Base-by-base conservation (phyloP, 2,113 vertebrate genomes). In the Stictonetta naevosa region DNA sequence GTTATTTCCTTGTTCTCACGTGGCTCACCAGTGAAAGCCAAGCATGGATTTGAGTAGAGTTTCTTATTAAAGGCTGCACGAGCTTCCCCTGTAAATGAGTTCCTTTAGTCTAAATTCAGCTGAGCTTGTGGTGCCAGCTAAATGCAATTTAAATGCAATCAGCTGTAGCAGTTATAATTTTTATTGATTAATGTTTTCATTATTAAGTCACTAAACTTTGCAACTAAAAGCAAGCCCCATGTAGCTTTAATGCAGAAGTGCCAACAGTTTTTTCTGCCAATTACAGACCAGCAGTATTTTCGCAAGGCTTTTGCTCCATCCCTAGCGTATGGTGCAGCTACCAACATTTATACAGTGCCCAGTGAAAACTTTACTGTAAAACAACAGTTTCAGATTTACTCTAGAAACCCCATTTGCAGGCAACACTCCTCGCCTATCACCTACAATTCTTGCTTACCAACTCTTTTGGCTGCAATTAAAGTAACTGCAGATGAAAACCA, bases 211-310 rank as follows among this genome's bases (percentile, higher is more conserved):
- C 19, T 77, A 33, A 91, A 73, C 62, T 34, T 31, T 55, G 63
- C 93, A 92, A 71, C 46, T 13, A 66, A 93, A 95, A 94, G 50
- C 28, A 79, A 94, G 84, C 81, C 25, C 62, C 71, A 58, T 7
- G 4, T 21, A 58, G 73, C 19, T 94, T 88, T 94, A 77, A 88
- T 38, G 71, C 0, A 10, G 20, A 90, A 92, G 12, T 10, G 8
- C 26, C 77, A 56, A 9, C 48, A 64, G 50, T 5, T 2, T 53
- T 67, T 84, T 68, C 48, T 73, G 69, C 0, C 62, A 38, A 7
- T 20, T 46, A 40, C 21, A 83, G 52, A 71, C 15, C 38, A 93
- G 53, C 69, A 86, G 48, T 34, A 46, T 38, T 84, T 96, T 56
- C 75, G n/a, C 64, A 67, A 46, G 52, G 40, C 29, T 86, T 81